Percentiles rank a stretch among this genome's conserved stretches.
Evolutionary conservation across 2,888 invertebrate species (phyloP).

Genomic region (Cheiracanthium punctorium): DNA sequence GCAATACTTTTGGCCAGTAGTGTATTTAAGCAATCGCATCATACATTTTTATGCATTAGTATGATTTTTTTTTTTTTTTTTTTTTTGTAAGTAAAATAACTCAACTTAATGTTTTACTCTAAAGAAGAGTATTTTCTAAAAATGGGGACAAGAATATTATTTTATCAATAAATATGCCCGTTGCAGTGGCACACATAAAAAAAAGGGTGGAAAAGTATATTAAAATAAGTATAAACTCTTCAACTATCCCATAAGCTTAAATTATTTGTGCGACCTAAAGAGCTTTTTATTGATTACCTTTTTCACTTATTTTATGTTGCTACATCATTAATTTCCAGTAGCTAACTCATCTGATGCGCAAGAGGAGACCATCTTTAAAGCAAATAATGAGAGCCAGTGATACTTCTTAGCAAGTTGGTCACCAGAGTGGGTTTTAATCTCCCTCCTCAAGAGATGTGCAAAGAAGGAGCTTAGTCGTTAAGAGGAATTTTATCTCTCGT

Average conservation of each 20-base stretch:
- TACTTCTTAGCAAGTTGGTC: neutral
- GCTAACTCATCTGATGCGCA: neutral
- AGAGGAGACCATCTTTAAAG: constrained; percentile 7
- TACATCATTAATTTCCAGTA: neutral
- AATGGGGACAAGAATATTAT: too few relatives aligned
- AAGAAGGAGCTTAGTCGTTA: constrained; percentile 9
- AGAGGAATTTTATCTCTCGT: neutral
- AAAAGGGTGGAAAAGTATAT: too few relatives aligned
- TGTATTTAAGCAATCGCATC: too few relatives aligned
- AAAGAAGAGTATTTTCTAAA: too few relatives aligned
- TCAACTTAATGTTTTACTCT: too few relatives aligned
- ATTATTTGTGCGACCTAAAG: constrained; percentile 29
- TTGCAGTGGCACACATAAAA: too few relatives aligned
- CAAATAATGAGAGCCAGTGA: constrained; percentile 6
- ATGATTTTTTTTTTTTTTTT: too few relatives aligned
- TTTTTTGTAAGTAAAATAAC: too few relatives aligned
- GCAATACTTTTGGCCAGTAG: too few relatives aligned
- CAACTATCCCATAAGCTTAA: neutral
- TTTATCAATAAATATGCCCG: too few relatives aligned
- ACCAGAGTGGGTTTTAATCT: constrained; percentile 15
- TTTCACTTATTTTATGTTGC: neutral
- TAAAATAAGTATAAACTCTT: too few relatives aligned
- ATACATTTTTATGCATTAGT: too few relatives aligned
- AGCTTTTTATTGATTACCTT: constrained; percentile 34
- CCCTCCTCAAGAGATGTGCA: neutral